Evolutionary conservation across 2,797 vertebrate genomes (phyloP).

Genomic region (Pristis pectinata): DNA sequence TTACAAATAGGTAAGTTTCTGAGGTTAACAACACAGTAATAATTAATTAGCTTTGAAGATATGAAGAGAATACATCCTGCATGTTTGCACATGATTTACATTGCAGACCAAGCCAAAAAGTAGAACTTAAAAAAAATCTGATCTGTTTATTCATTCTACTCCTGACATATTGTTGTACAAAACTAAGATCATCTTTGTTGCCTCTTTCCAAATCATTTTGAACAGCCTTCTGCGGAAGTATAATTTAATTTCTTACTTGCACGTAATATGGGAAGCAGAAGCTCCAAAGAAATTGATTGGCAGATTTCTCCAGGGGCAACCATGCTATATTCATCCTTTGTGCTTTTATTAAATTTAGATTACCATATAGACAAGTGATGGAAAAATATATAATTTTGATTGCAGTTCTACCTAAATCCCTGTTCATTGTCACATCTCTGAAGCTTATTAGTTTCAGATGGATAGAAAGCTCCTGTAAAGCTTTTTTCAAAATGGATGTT

Average conservation of each 20-base stretch:
- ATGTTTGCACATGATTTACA: neutral
- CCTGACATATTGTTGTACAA: neutral
- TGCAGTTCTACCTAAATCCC: neutral
- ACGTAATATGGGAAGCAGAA: neutral
- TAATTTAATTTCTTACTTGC: conserved; percentile 2
- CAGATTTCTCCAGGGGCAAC: neutral
- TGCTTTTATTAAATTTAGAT: neutral
- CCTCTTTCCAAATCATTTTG: neutral
- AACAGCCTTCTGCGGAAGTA: neutral
- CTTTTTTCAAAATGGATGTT: neutral
- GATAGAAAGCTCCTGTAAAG: conserved; percentile 12
- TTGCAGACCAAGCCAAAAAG: neutral
- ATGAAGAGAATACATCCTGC: neutral
- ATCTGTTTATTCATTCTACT: neutral
- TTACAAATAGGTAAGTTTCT: neutral
- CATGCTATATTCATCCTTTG: neutral
- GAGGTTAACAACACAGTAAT: neutral
- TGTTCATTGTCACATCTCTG: neutral
- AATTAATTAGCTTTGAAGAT: neutral
- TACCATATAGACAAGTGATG: neutral
- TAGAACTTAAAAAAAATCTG: neutral
- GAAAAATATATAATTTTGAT: neutral
- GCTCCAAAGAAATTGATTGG: neutral
- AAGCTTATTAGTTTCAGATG: neutral
- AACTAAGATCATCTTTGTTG: neutral